Base-by-base conservation (phyloP, 2,888 invertebrate species). In the Brachylomia viminalis region DNA sequence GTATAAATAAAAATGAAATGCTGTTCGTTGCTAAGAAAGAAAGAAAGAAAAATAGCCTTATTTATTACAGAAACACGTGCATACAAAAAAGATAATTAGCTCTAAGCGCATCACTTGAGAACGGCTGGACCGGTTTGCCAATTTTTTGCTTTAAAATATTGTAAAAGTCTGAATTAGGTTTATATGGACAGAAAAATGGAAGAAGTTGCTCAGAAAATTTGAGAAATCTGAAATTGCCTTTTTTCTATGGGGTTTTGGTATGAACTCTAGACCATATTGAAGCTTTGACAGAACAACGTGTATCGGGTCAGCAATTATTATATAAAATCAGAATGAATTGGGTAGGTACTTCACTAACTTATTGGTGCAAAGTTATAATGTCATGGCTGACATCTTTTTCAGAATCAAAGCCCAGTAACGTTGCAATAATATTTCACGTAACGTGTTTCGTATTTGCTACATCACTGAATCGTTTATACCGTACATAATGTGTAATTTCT, bases 401-500 rank as follows among this genome's bases (percentile, higher is more conserved):
- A 56, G 38, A 69, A 66, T 61, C 65, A 69, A 68, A 73, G 45
- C n/a, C 4, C 49, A 67, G 71, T 2, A 52, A 66, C 27, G 20
- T 69, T 17, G 49, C 47, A 83, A 62, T 54, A 61, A 71, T 68
- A 76, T 70, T 78, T 74, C 42, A 62, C 62, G 27, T 81, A 59
- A 15, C 42, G 62, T 64, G 72, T 77, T 82, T 68, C 72, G 38
- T 72, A 85, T 73, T 77, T 86, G 77, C 70, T 67, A 68, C 64
- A 66, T 77, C 79, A 69, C 68, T 66, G 71, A 64, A 83, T 86
- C 76, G 72, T 73, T 81, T 81, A 77, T 86, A 72, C 58, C 65
- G 56, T 76, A 79, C 65, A 75, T 87, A 83, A 83, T 75, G 71
- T 79, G 56, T 75, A 64, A 64, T 82, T 82, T 76, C 33, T 11